Evolutionary conservation across 2,113 vertebrate species (phyloP), one percentile per base, ranked within the genome.

Genomic region (Machaerirhynchus nigripectus): DNA sequence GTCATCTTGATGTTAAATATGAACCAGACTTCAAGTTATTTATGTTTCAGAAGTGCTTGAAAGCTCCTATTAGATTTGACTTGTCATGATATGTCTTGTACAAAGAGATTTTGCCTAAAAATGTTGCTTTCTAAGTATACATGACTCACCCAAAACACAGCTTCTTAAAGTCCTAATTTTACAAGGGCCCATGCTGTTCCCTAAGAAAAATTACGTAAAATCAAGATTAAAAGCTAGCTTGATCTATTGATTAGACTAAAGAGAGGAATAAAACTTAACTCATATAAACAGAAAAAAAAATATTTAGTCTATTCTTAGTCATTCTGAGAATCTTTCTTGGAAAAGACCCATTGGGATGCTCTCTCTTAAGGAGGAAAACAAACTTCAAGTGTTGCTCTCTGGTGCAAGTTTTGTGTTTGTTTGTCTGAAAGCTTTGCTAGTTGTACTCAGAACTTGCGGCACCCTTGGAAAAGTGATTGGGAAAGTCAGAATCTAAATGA

Each of bases 1-100:
- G 73, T 88, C 79, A 35, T 88, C 86, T 78, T 71, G 73, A 64
- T 69, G 69, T 95, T 94, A 94, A 92, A 68, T 81, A 46, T 22
- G 77, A 89, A 53, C 68, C 53, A 86, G n/a, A 46, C 71, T 55
- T 57, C 28, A 61, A 67, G 87, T 87, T 92, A 63, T 59, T 81
- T 95, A 60, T 86, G 73, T 71, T 93, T 69, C 60, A 49, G 40
- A 95, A 90, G 87, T 69, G 37, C 76, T 89, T 15, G 8, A 87
- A 90, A 84, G 26, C 37, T 84, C 26, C 64, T 84, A 3, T 92
- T 90, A 87, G 80, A 49, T 84, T 87, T 89, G 88, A 80, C 60
- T 60, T 84, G 30, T 90, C 69, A 21, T 13, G 42, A 35, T 86
- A 56, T 2, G 1, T 59, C 37, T 56, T 59, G 31, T 67, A 50